Conservation (phyloP, 2,113 vertebrate species). For the Corythaeola cristata region DNA sequence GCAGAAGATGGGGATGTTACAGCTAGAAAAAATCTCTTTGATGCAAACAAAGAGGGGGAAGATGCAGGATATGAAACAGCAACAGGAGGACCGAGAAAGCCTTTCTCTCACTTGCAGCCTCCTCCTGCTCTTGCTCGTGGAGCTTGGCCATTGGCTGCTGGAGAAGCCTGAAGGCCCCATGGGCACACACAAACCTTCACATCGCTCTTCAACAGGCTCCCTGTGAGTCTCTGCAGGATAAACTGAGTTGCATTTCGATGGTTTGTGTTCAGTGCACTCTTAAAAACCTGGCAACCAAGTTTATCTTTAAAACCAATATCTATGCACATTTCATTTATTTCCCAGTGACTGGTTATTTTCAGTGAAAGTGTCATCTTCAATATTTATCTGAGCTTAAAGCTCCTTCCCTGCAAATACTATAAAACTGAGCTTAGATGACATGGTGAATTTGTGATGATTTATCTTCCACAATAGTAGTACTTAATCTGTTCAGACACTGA, state of each 20-base stretch:
- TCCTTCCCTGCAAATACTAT: constrained; percentile 19
- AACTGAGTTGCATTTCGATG: neutral
- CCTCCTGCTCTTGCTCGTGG: neutral
- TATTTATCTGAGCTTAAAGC: constrained; percentile 50
- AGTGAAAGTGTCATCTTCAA: constrained; percentile 35
- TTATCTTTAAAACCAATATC: constrained; percentile 33
- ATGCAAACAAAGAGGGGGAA: neutral
- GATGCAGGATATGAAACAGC: neutral
- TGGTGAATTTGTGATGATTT: constrained; percentile 40
- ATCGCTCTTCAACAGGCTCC: neutral
- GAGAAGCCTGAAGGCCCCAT: neutral
- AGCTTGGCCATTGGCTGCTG: neutral
- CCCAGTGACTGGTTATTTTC: constrained; percentile 31
- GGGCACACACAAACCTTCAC: neutral
- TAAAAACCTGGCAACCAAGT: constrained; percentile 2
- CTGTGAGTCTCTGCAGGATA: neutral
- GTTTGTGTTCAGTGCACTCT: neutral
- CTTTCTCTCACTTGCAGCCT: neutral
- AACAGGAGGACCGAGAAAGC: neutral
- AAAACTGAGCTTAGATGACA: constrained; percentile 46
- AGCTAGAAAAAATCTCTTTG: neutral
- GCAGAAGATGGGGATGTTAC: neutral
- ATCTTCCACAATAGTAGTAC: constrained; percentile 22
- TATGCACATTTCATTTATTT: constrained; percentile 54
- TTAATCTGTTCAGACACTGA: constrained; percentile 7